phyloP scores from a whole-genome alignment of 64 coral and sea anemone species.

The Hydrozoanthus tunicans region DNA sequence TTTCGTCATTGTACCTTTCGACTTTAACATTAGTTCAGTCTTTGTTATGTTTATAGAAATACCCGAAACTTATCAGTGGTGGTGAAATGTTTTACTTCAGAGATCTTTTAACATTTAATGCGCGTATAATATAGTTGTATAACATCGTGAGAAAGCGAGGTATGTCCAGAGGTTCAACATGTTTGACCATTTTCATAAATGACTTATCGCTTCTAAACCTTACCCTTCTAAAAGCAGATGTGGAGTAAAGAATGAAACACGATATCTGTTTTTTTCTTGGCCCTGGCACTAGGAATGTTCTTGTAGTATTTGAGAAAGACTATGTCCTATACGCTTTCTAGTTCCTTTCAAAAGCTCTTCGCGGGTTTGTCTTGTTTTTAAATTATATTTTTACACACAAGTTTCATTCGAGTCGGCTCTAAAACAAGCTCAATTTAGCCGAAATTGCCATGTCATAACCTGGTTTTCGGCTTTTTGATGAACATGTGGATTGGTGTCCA shows the following conservation, averaged over 20 bases:
- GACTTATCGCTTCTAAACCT: neutral
- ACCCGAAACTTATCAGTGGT: slow-evolving; percentile 27
- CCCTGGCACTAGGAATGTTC: neutral
- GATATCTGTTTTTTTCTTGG: slow-evolving; percentile 13
- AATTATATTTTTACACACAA: neutral
- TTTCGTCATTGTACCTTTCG: neutral
- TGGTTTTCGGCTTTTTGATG: neutral
- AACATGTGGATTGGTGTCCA: slow-evolving; percentile 54
- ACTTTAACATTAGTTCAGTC: neutral
- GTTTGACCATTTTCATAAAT: neutral
- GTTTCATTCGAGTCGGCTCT: neutral
- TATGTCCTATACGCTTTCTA: neutral
- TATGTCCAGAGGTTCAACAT: neutral
- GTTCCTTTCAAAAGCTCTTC: neutral
- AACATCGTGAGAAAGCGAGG: neutral
- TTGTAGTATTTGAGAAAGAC: neutral
- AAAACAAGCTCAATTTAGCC: neutral
- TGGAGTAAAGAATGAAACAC: slow-evolving; percentile 45
- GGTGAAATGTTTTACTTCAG: slow-evolving; percentile 29
- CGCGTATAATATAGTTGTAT: slow-evolving; percentile 34
- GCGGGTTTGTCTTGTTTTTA: neutral
- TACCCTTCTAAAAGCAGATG: neutral
- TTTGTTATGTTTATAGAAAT: slow-evolving; percentile 22
- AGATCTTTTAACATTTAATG: slow-evolving; percentile 55
- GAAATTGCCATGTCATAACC: slow-evolving; percentile 19